Conservation (phyloP, 2,113 vertebrate species). For the Heliornis fulica region DNA sequence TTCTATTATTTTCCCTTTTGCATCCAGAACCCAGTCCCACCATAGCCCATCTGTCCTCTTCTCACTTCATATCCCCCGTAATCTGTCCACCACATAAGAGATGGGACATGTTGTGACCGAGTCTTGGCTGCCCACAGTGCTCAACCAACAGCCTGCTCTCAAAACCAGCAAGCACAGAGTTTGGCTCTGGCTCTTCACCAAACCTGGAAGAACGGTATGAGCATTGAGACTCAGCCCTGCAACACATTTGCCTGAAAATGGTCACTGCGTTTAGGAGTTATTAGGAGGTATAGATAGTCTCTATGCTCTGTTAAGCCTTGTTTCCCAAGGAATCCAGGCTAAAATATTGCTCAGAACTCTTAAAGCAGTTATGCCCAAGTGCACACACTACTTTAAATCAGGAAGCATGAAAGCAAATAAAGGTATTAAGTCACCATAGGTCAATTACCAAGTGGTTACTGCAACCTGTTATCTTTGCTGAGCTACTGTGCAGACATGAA, state of each 20-base stretch:
- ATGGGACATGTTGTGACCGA: background rate
- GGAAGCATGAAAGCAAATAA: conserved; percentile 44
- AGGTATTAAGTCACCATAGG: conserved; percentile 53
- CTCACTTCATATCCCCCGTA: accelerated
- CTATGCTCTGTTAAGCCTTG: background rate
- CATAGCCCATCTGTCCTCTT: background rate
- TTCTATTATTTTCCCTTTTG: background rate
- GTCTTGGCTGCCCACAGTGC: background rate
- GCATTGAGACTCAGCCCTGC: background rate
- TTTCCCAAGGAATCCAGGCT: conserved; percentile 20
- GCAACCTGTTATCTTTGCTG: conserved; percentile 61
- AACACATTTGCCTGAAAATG: background rate
- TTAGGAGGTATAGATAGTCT: background rate
- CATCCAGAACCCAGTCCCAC: background rate
- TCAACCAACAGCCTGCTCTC: background rate
- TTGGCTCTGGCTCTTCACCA: background rate
- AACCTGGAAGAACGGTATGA: background rate
- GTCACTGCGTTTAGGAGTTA: background rate
- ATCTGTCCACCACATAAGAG: background rate
- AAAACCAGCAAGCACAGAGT: background rate
- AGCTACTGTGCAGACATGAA: background rate
- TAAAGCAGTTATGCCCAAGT: conserved; percentile 33
- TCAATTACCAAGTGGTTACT: conserved; percentile 44
- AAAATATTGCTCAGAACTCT: conserved; percentile 36
- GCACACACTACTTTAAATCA: conserved; percentile 27